A percentile compares a stretch with the other conserved stretches of the same genome.
phyloP scores from a whole-genome alignment of 2,888 invertebrate species.

The Pristionchus maxplancki region DNA sequence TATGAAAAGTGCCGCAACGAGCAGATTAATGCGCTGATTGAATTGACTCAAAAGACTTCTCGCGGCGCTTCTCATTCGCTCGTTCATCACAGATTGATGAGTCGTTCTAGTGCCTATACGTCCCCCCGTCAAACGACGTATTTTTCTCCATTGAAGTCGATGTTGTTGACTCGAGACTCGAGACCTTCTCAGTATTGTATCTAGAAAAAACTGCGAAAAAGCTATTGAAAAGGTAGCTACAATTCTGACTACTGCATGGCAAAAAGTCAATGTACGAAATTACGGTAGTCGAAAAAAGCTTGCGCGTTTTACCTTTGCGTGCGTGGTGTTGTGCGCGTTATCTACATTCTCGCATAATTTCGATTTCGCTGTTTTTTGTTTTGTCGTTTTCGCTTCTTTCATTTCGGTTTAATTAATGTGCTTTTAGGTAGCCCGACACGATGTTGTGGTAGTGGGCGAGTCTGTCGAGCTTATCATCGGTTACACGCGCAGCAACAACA shows the following conservation, averaged over 20 bases:
- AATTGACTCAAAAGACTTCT: conserved; percentile 15
- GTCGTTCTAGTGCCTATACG: conserved; percentile 16
- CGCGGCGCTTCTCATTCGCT: not conserved
- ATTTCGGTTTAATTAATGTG: not conserved
- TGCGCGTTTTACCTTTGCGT: not conserved
- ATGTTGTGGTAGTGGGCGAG: conserved; percentile 43
- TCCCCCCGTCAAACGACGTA: conserved; percentile 9
- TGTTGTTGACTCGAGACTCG: conserved; percentile 23
- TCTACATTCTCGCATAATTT: not conserved
- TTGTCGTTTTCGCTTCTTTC: not conserved
- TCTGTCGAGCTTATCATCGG: conserved; percentile 10
- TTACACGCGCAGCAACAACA: conserved; percentile 39
- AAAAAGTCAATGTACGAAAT: not conserved
- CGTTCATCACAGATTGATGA: conserved; percentile 43
- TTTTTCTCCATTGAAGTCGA: conserved; percentile 1
- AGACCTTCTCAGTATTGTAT: not conserved
- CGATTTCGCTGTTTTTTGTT: not conserved
- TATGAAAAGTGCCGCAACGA: not conserved
- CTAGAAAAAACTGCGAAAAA: not conserved
- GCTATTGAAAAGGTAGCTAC: not conserved
- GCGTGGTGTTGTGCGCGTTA: not conserved
- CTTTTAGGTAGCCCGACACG: conserved; percentile 41
- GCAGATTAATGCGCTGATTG: conserved; percentile 34
- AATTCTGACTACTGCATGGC: not conserved
- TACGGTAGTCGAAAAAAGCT: not conserved